Base-by-base conservation (phyloP, 1,140 invertebrate genomes). In the Scylla paramamosain region DNA sequence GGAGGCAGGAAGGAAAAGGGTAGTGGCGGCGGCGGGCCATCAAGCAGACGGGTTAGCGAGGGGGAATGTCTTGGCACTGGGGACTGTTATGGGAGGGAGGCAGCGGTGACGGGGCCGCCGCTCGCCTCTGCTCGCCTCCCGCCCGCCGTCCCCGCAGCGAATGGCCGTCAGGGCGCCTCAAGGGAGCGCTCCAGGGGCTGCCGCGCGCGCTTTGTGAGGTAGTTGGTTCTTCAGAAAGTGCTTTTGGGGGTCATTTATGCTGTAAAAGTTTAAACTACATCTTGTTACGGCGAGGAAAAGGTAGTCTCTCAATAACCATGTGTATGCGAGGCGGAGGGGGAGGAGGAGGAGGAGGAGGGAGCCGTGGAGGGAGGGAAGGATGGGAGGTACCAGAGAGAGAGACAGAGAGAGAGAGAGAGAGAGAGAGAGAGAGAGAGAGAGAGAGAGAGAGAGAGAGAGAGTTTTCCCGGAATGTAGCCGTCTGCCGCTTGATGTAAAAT, bases 221-320 rank as follows among this genome's bases (percentile, higher is more conserved):
- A 94, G 88, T 94, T 94, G 93, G 89, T 91, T 91, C 39, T 84
- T 94, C 29, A 83, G 77, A 94, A 86, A 84, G 93, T 94, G 52
- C 93, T 94, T 94, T 32, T 12, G 93, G 88, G 93, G 88, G 88
- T 86, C 93, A 94, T 94, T 94, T 94, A 67, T 94, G 91, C 93
- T 94, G 88, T 94, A 91, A 94, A 94, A 94, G 88, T 94, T 94
- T 94, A 94, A 94, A 94, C 93, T 94, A 94, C 93, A 84, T 89
- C 52, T 94, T 94, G 48, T 52, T 84, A 77, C 32, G 77, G 84
- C 10, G 48, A 67, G 7, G 16, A 28, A 48, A 12, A n/a, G 25
- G 31, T 88, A 88, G 86, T 88, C 86, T 88, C 86, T 88, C 86
- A 88, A 88, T 88, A 88, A 88, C 86, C 86, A 29, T n/a, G 92